Evolutionary conservation across 2,797 vertebrate genomes (phyloP).

Genomic region (Enteromius anoplus): DNA sequence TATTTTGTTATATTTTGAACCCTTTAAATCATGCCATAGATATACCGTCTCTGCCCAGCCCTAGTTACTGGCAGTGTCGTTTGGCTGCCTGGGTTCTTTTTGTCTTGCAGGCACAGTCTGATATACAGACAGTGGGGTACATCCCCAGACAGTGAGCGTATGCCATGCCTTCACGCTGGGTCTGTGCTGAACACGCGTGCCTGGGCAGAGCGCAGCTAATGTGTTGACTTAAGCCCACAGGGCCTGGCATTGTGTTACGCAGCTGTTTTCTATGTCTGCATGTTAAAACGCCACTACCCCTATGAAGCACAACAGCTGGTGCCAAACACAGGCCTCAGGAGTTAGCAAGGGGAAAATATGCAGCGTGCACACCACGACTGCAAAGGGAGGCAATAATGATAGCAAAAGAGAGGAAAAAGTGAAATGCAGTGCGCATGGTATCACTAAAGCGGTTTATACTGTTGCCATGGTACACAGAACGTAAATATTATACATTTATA

Average conservation of each 20-base stretch:
- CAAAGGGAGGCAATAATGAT: conserved; percentile 41
- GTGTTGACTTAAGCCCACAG: conserved; percentile 76
- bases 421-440: conserved; percentile 67
- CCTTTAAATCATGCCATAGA: neutral
- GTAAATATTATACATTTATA: conserved; percentile 69
- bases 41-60: neutral
- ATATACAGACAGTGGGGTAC: conserved; percentile 30
- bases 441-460: conserved; percentile 68
- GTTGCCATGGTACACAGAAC: conserved; percentile 66
- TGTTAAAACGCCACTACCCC: conserved; percentile 60
- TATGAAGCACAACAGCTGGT: conserved; percentile 61
- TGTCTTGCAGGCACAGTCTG: conserved; percentile 19
- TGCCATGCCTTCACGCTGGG: conserved; percentile 48
- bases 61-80: neutral
- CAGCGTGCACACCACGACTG: conserved; percentile 42
- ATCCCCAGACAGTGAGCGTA: conserved; percentile 37
- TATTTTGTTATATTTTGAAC: neutral
- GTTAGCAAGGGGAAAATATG: conserved; percentile 55
- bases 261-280: conserved; percentile 65
- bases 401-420: conserved; percentile 66
- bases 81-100: conserved; percentile 6
- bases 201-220: conserved; percentile 70
- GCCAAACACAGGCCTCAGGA: conserved; percentile 53
- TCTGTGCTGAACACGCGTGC: conserved; percentile 61
- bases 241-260: conserved; percentile 68